These are phyloP conservation scores for Geopemphigus sp. DNA, from an alignment of 1,140 invertebrate genomes.

Conservation along the genomic window DNA sequence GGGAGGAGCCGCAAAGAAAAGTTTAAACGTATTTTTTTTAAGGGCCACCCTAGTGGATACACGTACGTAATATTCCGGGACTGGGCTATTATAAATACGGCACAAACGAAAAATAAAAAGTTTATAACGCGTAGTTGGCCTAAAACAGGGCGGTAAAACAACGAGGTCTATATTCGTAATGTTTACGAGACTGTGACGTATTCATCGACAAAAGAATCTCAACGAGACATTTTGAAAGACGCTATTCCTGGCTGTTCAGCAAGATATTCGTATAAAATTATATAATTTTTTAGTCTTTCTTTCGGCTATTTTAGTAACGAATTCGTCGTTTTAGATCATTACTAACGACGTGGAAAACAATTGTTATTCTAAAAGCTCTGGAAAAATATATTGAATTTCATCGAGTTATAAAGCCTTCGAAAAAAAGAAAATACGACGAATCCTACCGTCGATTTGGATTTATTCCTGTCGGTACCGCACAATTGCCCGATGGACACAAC, in stretches of 20 bases:
- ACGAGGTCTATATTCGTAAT: not conserved
- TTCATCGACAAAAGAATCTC: constrained; percentile 2
- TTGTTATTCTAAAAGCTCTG: not conserved
- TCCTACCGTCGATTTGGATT: constrained; percentile 17
- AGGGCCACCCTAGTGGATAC: too few species aligned
- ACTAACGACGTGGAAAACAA: not conserved
- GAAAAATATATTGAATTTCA: not conserved
- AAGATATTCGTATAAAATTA: too few species aligned
- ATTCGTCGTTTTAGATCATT: too few species aligned
- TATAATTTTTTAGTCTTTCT: too few species aligned
- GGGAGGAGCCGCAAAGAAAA: too few species aligned
- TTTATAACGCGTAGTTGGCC: not conserved
- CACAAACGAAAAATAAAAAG: too few species aligned
- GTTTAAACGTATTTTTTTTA: too few species aligned
- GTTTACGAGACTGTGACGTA: not conserved
- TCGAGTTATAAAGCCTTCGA: constrained; percentile 12
- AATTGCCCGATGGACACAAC: not conserved
- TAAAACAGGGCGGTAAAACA: too few species aligned
- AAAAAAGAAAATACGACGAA: constrained; percentile 37
- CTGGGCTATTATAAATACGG: constrained; percentile 13
- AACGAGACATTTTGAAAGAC: constrained; percentile 22
- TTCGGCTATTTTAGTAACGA: too few species aligned
- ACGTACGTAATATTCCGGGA: not conserved
- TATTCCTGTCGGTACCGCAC: not conserved
- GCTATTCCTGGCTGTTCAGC: constrained; percentile 15